Evolutionary conservation across 2,113 vertebrate genomes (phyloP).

Genomic region (Pelodiscus sinensis): DNA sequence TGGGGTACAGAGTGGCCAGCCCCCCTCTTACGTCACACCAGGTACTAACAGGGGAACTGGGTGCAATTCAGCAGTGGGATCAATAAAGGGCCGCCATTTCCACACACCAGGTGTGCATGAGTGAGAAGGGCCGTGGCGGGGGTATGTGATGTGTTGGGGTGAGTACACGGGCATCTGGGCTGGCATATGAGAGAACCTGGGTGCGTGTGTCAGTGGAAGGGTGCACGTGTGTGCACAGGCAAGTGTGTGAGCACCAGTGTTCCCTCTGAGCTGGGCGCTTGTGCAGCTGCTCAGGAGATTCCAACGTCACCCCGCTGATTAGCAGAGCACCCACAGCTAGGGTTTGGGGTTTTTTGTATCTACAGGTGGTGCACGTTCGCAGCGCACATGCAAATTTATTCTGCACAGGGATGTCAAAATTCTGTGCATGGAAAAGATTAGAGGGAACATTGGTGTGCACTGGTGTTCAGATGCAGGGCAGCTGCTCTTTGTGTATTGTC

Average conservation of each 20-base stretch:
- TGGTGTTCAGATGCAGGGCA: background rate
- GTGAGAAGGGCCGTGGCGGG: background rate
- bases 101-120: too few relatives aligned
- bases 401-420: too few relatives aligned
- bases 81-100: background rate
- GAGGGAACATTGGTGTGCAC: too few relatives aligned
- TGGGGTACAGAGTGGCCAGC: background rate
- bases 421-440: too few relatives aligned
- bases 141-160: background rate
- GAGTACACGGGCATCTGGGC: background rate
- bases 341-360: too few relatives aligned
- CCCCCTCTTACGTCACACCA: too few relatives aligned
- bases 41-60: background rate
- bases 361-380: too few relatives aligned
- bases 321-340: too few relatives aligned
- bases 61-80: background rate
- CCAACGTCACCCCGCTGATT: too few relatives aligned
- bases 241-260: background rate
- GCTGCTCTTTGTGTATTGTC: background rate
- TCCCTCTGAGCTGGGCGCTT: too few relatives aligned
- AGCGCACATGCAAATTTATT: too few relatives aligned
- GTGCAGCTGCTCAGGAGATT: too few relatives aligned
- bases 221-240: background rate
- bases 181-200: background rate
- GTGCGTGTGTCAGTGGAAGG: background rate